Evolutionary conservation across 2,888 invertebrate species (phyloP), one percentile per base, ranked within the genome.

Genomic region (Drosophila formosana): DNA sequence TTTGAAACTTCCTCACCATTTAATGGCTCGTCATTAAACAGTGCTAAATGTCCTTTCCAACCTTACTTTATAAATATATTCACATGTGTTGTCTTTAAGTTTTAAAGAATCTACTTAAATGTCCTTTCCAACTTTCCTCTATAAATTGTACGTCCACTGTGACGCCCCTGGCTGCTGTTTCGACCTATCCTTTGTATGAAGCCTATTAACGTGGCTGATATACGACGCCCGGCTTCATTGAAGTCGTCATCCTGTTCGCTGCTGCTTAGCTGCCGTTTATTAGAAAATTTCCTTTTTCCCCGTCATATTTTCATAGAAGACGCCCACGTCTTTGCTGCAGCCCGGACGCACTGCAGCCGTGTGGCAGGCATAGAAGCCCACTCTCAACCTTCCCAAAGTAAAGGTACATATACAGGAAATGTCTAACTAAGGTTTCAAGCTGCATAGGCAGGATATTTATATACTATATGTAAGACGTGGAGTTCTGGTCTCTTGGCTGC

Each of bases 191-290:
- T 23, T 32, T 3, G 34, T 32, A 23, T 28, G 26, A 9, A 58
- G 71, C 65, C 82, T 74, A 81, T 87, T 89, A 89, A 30, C 78
- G 63, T 69, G 57, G 28, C 51, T 70, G 88, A 71, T 74, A 87
- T 70, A 78, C 78, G 66, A 87, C 60, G 68, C 25, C 71, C 71
- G 61, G 51, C 63, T 64, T 25, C 68, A 64, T 79, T 66, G 67
- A 75, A 88, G 72, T 88, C 72, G 66, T 88, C 81, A 88, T 88
- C 66, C 75, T 82, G 56, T 23, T 52, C 56, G 61, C 63, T 52
- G 52, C 75, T 57, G 69, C 57, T 62, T 74, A 75, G 71, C 52
- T 75, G 58, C 55, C 80, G 76, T 56, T 75, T 75, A 75, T 65
- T 70, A 75, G 45, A 56, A 65, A 62, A 62, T 75, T 69, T 80